Conservation (phyloP, 2,113 vertebrate genomes). For the Thamnaconus septentrionalis region DNA sequence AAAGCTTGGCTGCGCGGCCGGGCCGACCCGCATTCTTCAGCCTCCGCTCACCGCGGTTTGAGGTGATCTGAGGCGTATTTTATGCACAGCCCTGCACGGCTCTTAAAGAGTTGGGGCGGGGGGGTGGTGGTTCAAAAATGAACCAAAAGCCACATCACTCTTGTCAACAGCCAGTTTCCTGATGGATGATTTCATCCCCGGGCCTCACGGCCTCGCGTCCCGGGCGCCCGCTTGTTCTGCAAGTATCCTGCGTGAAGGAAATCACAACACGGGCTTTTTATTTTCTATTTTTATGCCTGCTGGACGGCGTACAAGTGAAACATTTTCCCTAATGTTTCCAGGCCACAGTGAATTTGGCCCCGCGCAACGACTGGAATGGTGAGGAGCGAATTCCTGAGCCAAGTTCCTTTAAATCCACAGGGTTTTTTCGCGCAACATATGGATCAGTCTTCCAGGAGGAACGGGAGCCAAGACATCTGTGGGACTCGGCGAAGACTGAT, state of each 20-base stretch:
- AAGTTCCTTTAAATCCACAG: constrained; percentile 72
- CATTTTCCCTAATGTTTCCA: constrained; percentile 61
- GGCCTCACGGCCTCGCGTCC: constrained; percentile 21
- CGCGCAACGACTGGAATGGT: constrained; percentile 64
- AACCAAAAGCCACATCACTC: constrained; percentile 49
- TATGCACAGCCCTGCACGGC: constrained; percentile 33
- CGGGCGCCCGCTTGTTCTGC: constrained; percentile 15
- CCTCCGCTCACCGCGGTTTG: constrained; percentile 39
- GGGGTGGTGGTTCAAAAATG: constrained; percentile 17
- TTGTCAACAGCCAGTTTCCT: constrained; percentile 37
- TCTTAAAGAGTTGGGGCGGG: neutral
- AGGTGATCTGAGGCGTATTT: constrained; percentile 45
- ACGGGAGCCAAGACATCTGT: constrained; percentile 78
- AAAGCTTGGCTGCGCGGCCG: constrained; percentile 43
- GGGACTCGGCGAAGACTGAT: constrained; percentile 60
- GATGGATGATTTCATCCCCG: constrained; percentile 46
- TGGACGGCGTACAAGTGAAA: constrained; percentile 58
- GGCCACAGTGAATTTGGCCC: constrained; percentile 54
- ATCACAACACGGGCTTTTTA: constrained; percentile 30
- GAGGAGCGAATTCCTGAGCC: constrained; percentile 60
- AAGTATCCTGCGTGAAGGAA: constrained; percentile 29
- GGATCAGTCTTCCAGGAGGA: constrained; percentile 67
- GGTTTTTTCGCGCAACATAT: constrained; percentile 55
- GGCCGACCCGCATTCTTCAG: constrained; percentile 61
- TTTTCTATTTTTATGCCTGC: constrained; percentile 60